Conservation (phyloP, 2,113 vertebrate species). For the Eretmochelys imbricata region DNA sequence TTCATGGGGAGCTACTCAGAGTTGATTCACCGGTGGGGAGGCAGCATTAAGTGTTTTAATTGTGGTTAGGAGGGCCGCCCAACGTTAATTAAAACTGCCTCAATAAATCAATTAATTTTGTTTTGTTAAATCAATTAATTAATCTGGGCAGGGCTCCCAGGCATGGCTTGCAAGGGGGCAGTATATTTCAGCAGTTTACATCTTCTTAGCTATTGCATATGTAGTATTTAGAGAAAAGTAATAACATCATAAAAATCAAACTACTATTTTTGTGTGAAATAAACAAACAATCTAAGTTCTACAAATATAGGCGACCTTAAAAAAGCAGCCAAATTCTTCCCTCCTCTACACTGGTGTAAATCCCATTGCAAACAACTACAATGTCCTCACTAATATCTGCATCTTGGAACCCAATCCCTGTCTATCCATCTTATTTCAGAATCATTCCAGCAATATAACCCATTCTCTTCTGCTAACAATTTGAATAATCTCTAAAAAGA, state of each 20-base stretch:
- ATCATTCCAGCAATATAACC: background rate
- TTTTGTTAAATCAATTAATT: no score
- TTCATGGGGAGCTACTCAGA: background rate
- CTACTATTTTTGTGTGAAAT: background rate
- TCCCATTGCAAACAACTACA: background rate
- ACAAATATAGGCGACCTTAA: background rate
- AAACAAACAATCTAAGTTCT: background rate
- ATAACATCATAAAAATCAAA: background rate
- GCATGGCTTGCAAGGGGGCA: background rate
- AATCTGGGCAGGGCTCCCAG: background rate
- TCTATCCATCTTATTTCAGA: background rate
- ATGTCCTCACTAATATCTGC: background rate
- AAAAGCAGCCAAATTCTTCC: background rate
- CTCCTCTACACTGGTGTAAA: background rate
- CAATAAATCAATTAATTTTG: conserved; percentile 10
- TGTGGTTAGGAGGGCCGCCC: background rate
- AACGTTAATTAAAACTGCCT: background rate
- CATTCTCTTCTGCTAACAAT: background rate
- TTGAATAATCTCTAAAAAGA: background rate
- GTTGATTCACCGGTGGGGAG: background rate
- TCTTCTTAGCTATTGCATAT: background rate
- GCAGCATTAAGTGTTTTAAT: background rate
- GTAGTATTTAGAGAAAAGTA: background rate
- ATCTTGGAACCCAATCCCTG: background rate
- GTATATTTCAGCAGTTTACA: background rate